phyloP scores from a whole-genome alignment of 2,888 invertebrate genomes.

The Zaprionus bogoriensis region DNA sequence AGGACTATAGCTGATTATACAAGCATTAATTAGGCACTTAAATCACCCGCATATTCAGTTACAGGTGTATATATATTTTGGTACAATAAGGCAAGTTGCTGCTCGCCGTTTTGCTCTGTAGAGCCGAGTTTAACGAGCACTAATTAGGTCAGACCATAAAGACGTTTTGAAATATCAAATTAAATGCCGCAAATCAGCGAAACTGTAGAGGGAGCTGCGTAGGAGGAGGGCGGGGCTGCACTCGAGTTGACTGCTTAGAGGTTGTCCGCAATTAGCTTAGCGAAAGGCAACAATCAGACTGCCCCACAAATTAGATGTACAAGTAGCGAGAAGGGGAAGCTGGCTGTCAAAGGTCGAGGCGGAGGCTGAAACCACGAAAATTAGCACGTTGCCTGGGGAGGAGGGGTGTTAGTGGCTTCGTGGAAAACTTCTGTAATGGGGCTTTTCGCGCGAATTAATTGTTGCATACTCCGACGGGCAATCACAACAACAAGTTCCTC shows the following conservation, averaged over 20 bases:
- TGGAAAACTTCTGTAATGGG: constrained; percentile 20
- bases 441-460: constrained; percentile 61
- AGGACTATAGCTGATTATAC: not conserved
- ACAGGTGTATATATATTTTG: not conserved
- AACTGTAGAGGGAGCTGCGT: not conserved
- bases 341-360: constrained; percentile 1
- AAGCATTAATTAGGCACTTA: not conserved
- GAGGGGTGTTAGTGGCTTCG: no score
- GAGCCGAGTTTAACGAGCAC: no score
- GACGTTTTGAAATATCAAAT: not conserved
- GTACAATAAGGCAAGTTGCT: not conserved
- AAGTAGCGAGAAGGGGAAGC: not conserved
- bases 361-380: constrained; percentile 11
- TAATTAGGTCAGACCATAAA: constrained; percentile 34
- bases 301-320: constrained; percentile 36
- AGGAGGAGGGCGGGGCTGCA: no score
- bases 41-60: not conserved
- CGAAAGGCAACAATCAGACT: constrained; percentile 37
- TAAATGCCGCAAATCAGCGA: constrained; percentile 13
- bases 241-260: constrained; percentile 22
- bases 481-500: constrained; percentile 22
- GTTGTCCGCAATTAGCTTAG: constrained; percentile 44
- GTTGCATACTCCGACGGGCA: constrained; percentile 47
- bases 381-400: no score
- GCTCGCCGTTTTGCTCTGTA: not conserved